Conservation (phyloP, 2,888 invertebrate species). For the Aproaerema taeniolella region DNA sequence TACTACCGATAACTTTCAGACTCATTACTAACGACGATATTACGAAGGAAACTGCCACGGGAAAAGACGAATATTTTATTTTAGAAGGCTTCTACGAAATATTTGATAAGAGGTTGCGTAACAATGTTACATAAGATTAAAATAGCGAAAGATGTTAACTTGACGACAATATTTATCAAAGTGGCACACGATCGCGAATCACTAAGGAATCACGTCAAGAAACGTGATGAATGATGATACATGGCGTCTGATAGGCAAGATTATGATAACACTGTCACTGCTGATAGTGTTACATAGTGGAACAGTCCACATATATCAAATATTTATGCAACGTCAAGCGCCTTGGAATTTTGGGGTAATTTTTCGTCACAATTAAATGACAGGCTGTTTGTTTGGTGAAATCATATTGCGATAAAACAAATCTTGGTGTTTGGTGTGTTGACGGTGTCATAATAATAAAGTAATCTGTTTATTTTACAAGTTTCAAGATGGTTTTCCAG, state of each 20-base stretch:
- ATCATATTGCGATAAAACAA: conserved; percentile 1
- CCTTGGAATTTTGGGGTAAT: conserved; percentile 11
- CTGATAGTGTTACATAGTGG: conserved; percentile 9
- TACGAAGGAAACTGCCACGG: no score
- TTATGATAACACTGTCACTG: conserved; percentile 20
- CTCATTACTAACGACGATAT: no score
- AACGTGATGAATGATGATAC: conserved; percentile 68
- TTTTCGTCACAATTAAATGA: conserved; percentile 1
- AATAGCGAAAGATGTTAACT: conserved; percentile 20
- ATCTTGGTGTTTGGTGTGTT: neutral
- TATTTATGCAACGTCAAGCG: conserved; percentile 21
- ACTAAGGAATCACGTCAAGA: conserved; percentile 47
- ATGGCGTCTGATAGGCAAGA: conserved; percentile 25
- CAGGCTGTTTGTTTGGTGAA: conserved; percentile 6
- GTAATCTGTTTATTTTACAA: neutral
- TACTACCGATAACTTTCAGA: neutral
- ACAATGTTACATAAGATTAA: conserved; percentile 10
- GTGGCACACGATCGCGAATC: conserved; percentile 39
- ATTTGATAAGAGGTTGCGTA: neutral
- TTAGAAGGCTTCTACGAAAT: no score
- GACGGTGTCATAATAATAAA: neutral
- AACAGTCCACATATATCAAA: conserved; percentile 14
- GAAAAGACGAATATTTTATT: no score
- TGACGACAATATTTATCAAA: conserved; percentile 38
- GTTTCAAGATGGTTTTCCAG: neutral